A percentile compares a stretch with the other conserved stretches of the same genome.
Conservation (phyloP, 2,888 invertebrate genomes). For the Drosophila eohydei region DNA sequence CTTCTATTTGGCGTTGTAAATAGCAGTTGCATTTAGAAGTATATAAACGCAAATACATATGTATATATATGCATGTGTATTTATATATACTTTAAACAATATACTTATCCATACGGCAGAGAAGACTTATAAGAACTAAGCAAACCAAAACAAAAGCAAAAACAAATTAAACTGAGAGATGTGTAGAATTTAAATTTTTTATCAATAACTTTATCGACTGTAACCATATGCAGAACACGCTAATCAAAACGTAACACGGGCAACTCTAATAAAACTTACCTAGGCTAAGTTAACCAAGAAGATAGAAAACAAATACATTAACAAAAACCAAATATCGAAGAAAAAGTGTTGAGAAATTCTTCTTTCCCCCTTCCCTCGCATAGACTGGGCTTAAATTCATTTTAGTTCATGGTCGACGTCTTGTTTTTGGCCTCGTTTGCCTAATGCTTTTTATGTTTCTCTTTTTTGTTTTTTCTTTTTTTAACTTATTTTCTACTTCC, state of each 20-base stretch:
- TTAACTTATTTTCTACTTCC: slow-evolving; percentile 2
- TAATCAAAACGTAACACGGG: slow-evolving; percentile 34
- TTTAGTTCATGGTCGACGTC: background rate
- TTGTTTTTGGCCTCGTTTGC: slow-evolving; percentile 15
- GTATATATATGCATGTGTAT: slow-evolving; percentile 24
- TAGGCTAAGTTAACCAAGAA: slow-evolving; percentile 26
- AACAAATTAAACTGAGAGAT: slow-evolving; percentile 69
- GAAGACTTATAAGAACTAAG: slow-evolving; percentile 74
- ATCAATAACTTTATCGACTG: slow-evolving; percentile 30
- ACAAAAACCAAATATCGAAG: background rate
- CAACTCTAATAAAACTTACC: slow-evolving; percentile 44
- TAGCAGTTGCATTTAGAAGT: slow-evolving; percentile 53
- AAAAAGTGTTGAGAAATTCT: background rate
- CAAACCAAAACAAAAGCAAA: slow-evolving; percentile 11
- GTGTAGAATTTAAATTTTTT: slow-evolving; percentile 64
- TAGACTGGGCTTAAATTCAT: slow-evolving; percentile 19
- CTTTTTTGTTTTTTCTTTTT: slow-evolving; percentile 25
- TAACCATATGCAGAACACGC: slow-evolving; percentile 25
- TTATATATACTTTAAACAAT: slow-evolving; percentile 32
- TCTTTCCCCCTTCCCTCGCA: background rate
- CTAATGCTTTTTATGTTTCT: slow-evolving; percentile 54
- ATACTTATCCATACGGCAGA: slow-evolving; percentile 59
- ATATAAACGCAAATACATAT: slow-evolving; percentile 17
- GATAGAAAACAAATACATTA: background rate
- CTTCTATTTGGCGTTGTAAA: slow-evolving; percentile 51